phyloP scores from a whole-genome alignment of 1,140 invertebrate species.

The Bombyx mori region ASM3026992v2 NC_085122.1:14298001-14298500 shows the following conservation, averaged over 20 bases:
- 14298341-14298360: too few species aligned
- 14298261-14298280: background rate
- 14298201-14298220: conserved; percentile 1
- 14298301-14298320: too few species aligned
- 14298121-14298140: background rate
- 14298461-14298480: too few species aligned
- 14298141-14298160: background rate
- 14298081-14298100: background rate
- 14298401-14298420: conserved; percentile 12
- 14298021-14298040: conserved; percentile 1
- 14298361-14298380: too few species aligned
- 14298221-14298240: conserved; percentile 1
- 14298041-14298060: background rate
- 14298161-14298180: too few species aligned
- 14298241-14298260: background rate
- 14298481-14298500: conserved; percentile 13
- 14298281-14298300: too few species aligned
- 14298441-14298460: background rate
- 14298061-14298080: background rate
- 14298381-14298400: background rate
- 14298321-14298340: too few species aligned
- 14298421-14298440: conserved; percentile 10
- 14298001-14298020: background rate
- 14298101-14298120: background rate
- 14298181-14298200: background rate